These are phyloP conservation scores for Lates japonicus DNA, from an alignment of 2,797 vertebrate genomes.

Conservation along the genomic window DNA sequence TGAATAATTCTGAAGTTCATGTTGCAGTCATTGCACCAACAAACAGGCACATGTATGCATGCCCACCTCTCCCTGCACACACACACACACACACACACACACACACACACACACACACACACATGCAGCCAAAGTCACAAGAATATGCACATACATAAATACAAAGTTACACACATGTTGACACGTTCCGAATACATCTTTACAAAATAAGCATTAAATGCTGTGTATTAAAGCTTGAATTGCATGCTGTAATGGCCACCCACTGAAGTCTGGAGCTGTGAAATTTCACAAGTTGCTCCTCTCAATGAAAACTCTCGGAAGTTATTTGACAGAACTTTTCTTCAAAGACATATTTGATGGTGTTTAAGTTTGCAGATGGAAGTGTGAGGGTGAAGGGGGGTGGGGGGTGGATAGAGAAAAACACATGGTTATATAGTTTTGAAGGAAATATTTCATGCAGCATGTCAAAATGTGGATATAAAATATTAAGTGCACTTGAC, in stretches of 20 bases:
- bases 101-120: constrained; percentile 16
- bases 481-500: constrained; percentile 14
- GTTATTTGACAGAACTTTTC: constrained; percentile 73
- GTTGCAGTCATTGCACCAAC: constrained; percentile 70
- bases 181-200: constrained; percentile 64
- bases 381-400: background rate
- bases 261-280: constrained; percentile 64
- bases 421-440: constrained; percentile 12
- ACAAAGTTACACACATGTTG: constrained; percentile 60
- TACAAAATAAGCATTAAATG: constrained; percentile 57
- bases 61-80: background rate
- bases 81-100: constrained; percentile 13
- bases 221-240: constrained; percentile 46
- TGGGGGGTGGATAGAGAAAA: background rate
- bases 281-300: constrained; percentile 66
- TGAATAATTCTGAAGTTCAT: constrained; percentile 76
- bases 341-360: constrained; percentile 74
- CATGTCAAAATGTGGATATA: constrained; percentile 27
- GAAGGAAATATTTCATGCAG: constrained; percentile 24
- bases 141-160: constrained; percentile 65
- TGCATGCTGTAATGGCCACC: constrained; percentile 60
- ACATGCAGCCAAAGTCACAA: constrained; percentile 32
- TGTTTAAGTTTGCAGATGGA: constrained; percentile 60
- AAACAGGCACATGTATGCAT: constrained; percentile 40
- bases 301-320: constrained; percentile 65